A percentile compares a stretch with the other conserved stretches of the same genome.
These are phyloP conservation scores for Porphyrio hochstetteri DNA, from an alignment of 2,113 vertebrate genomes.

Conservation along the genomic window DNA sequence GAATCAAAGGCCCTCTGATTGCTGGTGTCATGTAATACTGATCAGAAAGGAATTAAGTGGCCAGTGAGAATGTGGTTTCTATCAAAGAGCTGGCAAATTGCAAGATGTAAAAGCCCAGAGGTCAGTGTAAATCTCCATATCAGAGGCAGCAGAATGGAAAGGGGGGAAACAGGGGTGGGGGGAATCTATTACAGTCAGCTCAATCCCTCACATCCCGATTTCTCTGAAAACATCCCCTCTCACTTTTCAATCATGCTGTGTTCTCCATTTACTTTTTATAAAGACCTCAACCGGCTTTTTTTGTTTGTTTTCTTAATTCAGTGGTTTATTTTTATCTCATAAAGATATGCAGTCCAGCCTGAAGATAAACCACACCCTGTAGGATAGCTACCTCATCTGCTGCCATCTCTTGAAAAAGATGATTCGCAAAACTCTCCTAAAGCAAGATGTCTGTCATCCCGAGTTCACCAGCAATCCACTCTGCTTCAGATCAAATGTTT, in stretches of 20 bases:
- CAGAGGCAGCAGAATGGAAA: slow-evolving; percentile 53
- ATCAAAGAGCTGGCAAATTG: slow-evolving; percentile 68
- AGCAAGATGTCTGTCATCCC: background rate
- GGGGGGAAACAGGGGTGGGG: background rate
- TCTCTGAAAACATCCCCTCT: slow-evolving; percentile 41
- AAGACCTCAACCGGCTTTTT: background rate
- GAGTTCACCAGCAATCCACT: background rate
- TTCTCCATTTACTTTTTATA: background rate
- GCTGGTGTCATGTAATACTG: slow-evolving; percentile 32
- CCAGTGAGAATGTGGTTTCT: slow-evolving; percentile 62
- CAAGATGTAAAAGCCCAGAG: slow-evolving; percentile 68
- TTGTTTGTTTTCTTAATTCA: background rate
- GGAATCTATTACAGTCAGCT: slow-evolving; percentile 56
- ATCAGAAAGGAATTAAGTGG: slow-evolving; percentile 72
- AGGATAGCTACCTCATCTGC: background rate
- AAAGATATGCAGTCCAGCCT: background rate
- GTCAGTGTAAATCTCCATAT: slow-evolving; percentile 75
- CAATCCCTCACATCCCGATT: slow-evolving; percentile 26
- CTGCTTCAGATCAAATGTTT: background rate
- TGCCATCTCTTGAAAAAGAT: background rate
- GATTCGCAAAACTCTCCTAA: background rate
- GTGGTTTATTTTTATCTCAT: background rate
- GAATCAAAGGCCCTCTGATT: slow-evolving; percentile 58
- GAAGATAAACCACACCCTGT: background rate
- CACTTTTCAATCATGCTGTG: slow-evolving; percentile 4